Evolutionary conservation across 2,888 invertebrate genomes (phyloP).

Genomic region (Arctia plantaginis): DNA sequence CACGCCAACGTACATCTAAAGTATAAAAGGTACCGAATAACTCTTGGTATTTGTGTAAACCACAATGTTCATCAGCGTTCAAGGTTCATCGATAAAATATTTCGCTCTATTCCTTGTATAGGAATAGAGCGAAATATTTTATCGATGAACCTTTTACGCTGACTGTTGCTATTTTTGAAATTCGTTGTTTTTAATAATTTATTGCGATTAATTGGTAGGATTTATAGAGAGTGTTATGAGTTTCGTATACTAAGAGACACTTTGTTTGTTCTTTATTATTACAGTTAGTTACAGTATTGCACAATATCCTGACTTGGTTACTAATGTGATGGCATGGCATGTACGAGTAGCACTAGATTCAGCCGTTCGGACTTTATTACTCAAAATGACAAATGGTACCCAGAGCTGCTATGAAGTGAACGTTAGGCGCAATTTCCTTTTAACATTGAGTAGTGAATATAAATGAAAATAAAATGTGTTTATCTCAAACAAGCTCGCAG

Average conservation of each 20-base stretch:
- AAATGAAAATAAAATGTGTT: no score
- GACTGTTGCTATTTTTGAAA: no score
- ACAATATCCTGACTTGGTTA: neutral
- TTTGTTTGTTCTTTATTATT: neutral
- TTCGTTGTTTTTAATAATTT: no score
- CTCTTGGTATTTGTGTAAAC: neutral
- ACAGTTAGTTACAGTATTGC: neutral
- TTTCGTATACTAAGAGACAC: neutral
- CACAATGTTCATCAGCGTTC: neutral
- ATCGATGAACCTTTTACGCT: no score
- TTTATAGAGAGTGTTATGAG: neutral
- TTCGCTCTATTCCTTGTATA: neutral
- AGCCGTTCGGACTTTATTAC: neutral
- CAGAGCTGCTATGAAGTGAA: neutral
- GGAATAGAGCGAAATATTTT: neutral
- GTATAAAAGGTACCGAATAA: neutral
- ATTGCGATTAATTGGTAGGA: no score
- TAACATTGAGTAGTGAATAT: no score
- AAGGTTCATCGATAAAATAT: no score
- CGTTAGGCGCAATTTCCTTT: no score
- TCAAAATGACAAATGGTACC: neutral
- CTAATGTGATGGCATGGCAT: neutral
- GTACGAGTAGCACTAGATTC: neutral
- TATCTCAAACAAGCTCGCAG: no score
- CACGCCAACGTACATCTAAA: neutral